Evolutionary conservation across 1,140 invertebrate species (phyloP), one percentile per base, ranked within the genome.

Genomic region (Nephila pilipes): DNA sequence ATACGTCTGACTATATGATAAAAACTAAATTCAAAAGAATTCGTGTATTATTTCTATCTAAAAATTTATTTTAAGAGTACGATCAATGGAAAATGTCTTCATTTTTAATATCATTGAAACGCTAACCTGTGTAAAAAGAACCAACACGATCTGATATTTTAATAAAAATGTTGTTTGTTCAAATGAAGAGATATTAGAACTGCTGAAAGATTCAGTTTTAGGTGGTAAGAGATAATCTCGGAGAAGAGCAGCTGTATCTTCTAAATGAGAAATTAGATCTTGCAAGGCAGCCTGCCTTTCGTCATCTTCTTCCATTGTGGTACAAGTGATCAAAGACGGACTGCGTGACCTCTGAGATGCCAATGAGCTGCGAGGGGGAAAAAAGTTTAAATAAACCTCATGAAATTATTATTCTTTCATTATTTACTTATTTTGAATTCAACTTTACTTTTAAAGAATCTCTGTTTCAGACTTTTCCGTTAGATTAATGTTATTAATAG

Each of bases 241-340:
- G 0, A 93, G 46, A 14, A 93, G 25, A 8, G 91, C 91, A 3
- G 91, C 83, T 14, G 91, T 93, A 65, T 93, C 91, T 46, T 93
- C 91, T 2, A 93, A 55, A 22, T 93, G 91, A 25, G 85, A 79
- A 10, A 93, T 93, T 54, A 93, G 85, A n/a, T 93, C 91, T 4
- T 38, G 10, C 2, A 93, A 63, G 20, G 91, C 91, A 16, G 91
- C 65, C 29, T 79, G 83, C 5, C 65, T 25, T 22, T 93, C 91
- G 1, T 93, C 91, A 1, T 93, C 91, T 29, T 87, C 85, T 20
- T 87, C 85, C 54, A 93, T 80, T 0, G 91, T 93, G 2, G 91
- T 80, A 14, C 83, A 87, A 1, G 91, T 93, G 32, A 38, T 60
- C 10, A 87, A 25, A 22, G 91, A 87, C 0, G 91, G 38, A 25